Evolutionary conservation across 1,140 invertebrate genomes (phyloP).

Genomic region (Cydia splendana): DNA sequence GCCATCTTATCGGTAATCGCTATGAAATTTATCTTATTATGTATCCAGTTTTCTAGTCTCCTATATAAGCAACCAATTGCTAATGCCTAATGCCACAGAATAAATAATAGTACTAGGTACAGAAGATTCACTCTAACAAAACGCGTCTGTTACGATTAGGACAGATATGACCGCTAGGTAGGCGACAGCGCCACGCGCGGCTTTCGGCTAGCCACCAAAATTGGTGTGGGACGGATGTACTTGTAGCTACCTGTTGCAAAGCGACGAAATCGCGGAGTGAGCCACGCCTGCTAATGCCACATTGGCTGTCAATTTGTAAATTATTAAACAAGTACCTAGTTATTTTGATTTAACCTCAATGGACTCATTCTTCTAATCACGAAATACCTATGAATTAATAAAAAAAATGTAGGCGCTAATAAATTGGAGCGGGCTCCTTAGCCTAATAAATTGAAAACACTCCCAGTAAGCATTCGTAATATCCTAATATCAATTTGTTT

Average conservation of each 20-base stretch:
- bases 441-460: constrained; percentile 41
- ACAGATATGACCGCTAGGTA: too few relatives aligned
- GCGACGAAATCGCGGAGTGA: too few relatives aligned
- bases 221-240: too few relatives aligned
- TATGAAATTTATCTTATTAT: constrained; percentile 28
- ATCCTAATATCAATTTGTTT: constrained; percentile 76
- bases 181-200: too few relatives aligned
- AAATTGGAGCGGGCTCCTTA: constrained; percentile 22
- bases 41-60: constrained; percentile 14
- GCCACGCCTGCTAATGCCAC: not conserved
- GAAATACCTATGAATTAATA: not conserved
- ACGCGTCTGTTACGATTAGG: too few relatives aligned
- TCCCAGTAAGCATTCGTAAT: constrained; percentile 59
- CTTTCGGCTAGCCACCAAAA: too few relatives aligned
- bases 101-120: too few relatives aligned
- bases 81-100: not conserved
- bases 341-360: not conserved
- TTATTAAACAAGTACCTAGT: not conserved
- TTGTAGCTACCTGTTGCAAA: too few relatives aligned
- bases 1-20: constrained; percentile 29
- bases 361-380: not conserved
- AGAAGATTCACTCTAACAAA: too few relatives aligned
- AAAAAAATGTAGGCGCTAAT: not conserved
- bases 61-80: not conserved
- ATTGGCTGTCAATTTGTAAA: not conserved